Conservation (phyloP, 2,888 invertebrate species). For the Halictus ligatus region DNA sequence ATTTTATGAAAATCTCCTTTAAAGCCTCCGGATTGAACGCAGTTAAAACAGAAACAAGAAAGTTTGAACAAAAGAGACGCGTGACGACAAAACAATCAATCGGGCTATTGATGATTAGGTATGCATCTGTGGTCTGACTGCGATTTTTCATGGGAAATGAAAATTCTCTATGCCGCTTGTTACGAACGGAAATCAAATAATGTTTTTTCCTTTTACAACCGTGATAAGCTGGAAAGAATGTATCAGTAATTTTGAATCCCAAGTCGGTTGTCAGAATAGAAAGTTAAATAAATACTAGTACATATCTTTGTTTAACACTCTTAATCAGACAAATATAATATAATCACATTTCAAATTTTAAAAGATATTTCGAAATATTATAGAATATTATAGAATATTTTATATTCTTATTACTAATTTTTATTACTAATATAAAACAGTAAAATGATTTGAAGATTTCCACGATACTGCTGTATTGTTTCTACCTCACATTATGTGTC, state of each 20-base stretch:
- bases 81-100: background rate
- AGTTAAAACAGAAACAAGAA: background rate
- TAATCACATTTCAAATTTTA: no score
- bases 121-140: background rate
- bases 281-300: no score
- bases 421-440: background rate
- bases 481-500: no score
- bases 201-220: background rate
- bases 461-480: no score
- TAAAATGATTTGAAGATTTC: no score
- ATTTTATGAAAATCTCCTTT: constrained; percentile 5
- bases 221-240: no score
- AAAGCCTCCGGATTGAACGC: background rate
- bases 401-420: no score
- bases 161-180: background rate
- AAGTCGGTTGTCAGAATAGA: no score
- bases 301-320: no score
- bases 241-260: no score
- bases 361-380: no score
- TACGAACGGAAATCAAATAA: background rate
- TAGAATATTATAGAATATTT: no score
- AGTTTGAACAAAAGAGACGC: background rate
- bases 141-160: background rate
- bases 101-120: background rate
- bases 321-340: background rate